Conservation (phyloP, 2,113 vertebrate species). For the Eurystomus gularis region DNA sequence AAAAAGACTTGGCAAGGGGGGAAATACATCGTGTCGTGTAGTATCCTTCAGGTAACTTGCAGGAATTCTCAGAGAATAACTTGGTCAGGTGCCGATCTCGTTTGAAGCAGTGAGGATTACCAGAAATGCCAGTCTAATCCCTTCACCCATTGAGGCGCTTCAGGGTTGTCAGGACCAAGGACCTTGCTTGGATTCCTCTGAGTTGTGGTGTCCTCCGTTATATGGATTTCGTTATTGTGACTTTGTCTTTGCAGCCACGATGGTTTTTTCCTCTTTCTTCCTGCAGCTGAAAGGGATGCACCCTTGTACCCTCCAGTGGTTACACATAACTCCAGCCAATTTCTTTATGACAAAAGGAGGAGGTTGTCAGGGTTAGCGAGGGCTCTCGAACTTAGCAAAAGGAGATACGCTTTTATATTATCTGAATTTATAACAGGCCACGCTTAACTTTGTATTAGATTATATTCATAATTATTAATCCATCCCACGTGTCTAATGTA, state of each 20-base stretch:
- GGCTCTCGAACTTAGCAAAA: not conserved
- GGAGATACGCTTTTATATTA: not conserved
- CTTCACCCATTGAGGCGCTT: not conserved
- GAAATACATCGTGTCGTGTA: not conserved
- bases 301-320: not conserved
- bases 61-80: not conserved
- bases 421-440: not conserved
- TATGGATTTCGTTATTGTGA: not conserved
- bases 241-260: not conserved
- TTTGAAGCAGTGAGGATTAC: not conserved
- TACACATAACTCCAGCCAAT: not conserved
- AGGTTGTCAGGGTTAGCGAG: not conserved
- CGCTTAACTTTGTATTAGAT: not conserved
- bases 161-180: not conserved
- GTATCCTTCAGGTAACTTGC: not conserved
- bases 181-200: not conserved
- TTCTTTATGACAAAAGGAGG: not conserved
- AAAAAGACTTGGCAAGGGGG: not conserved
- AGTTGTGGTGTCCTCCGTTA: not conserved
- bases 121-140: not conserved
- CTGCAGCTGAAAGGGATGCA: not conserved
- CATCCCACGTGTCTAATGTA: not conserved
- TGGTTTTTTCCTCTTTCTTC: not conserved
- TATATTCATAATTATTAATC: not conserved
- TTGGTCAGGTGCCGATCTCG: not conserved